A percentile compares a stretch with the other conserved stretches of the same genome.
phyloP scores from a whole-genome alignment of 1,140 invertebrate genomes.

The Ips nitidus region DNA sequence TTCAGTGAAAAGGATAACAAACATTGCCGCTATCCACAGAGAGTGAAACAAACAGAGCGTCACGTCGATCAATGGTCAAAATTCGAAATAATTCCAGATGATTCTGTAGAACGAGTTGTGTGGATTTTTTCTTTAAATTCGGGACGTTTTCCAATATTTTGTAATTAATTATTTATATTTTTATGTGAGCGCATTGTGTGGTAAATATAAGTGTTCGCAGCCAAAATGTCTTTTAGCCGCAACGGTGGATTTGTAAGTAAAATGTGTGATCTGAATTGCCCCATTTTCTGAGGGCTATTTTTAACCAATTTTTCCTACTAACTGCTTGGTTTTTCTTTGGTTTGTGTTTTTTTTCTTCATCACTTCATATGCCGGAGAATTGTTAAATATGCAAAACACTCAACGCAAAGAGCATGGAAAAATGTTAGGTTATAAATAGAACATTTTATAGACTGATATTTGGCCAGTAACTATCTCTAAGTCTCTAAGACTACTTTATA shows the following conservation, averaged over 20 bases:
- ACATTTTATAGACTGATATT: no score
- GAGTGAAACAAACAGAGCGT: background rate
- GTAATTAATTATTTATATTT: conserved; percentile 7
- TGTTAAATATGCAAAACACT: background rate
- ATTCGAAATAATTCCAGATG: conserved; percentile 24
- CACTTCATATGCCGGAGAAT: conserved; percentile 1
- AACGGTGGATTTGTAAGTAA: conserved; percentile 27
- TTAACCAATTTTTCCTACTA: conserved; percentile 20
- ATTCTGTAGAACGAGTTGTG: conserved; percentile 20
- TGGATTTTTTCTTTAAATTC: conserved; percentile 11
- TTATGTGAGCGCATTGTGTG: conserved; percentile 13
- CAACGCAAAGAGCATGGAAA: no score
- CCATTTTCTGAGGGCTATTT: conserved; percentile 17
- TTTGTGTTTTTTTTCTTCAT: conserved; percentile 19
- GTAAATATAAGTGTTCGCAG: conserved; percentile 16
- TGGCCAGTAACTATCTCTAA: no score
- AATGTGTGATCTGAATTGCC: conserved; percentile 12
- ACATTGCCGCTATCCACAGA: background rate
- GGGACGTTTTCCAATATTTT: conserved; percentile 11
- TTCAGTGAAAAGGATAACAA: background rate
- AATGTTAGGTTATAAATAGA: no score
- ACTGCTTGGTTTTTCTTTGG: conserved; percentile 22
- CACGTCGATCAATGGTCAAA: conserved; percentile 2
- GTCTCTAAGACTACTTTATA: no score
- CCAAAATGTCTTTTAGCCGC: conserved; percentile 27